These are phyloP conservation scores for Stegophylla sp. DNA, from an alignment of 2,888 invertebrate species.

Conservation along the genomic window DNA sequence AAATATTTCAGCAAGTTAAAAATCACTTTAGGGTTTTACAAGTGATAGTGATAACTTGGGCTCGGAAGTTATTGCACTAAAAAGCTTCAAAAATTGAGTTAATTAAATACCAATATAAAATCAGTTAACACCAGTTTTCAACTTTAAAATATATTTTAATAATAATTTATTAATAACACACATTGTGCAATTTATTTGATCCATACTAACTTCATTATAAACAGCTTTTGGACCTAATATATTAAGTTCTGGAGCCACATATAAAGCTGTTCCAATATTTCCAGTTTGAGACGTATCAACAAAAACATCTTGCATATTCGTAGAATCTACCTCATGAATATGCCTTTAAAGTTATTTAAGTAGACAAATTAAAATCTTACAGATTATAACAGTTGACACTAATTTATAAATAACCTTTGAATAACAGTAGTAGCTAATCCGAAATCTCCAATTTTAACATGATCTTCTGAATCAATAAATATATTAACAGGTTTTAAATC, in stretches of 20 bases:
- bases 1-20: too few relatives aligned
- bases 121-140: too few relatives aligned
- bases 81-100: too few relatives aligned
- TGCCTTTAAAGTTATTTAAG: constrained; percentile 23
- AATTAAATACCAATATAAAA: too few relatives aligned
- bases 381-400: neutral
- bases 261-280: constrained; percentile 91
- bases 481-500: constrained; percentile 91
- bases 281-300: constrained; percentile 72
- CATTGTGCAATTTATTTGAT: too few relatives aligned
- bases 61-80: too few relatives aligned
- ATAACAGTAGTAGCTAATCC: constrained; percentile 86
- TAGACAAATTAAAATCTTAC: constrained; percentile 4
- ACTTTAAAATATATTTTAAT: too few relatives aligned
- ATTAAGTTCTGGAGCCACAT: constrained; percentile 91
- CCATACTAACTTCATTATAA: constrained; percentile 72
- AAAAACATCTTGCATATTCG: constrained; percentile 35
- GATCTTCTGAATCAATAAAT: constrained; percentile 91
- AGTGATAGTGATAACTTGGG: too few relatives aligned
- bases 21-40: too few relatives aligned
- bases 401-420: constrained; percentile 31
- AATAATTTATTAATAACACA: too few relatives aligned
- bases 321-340: constrained; percentile 23
- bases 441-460: constrained; percentile 97
- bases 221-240: constrained; percentile 70